A percentile compares a stretch with the other conserved stretches of the same genome.
phyloP scores from a whole-genome alignment of 2,113 vertebrate genomes.

The Callipepla squamata region DNA sequence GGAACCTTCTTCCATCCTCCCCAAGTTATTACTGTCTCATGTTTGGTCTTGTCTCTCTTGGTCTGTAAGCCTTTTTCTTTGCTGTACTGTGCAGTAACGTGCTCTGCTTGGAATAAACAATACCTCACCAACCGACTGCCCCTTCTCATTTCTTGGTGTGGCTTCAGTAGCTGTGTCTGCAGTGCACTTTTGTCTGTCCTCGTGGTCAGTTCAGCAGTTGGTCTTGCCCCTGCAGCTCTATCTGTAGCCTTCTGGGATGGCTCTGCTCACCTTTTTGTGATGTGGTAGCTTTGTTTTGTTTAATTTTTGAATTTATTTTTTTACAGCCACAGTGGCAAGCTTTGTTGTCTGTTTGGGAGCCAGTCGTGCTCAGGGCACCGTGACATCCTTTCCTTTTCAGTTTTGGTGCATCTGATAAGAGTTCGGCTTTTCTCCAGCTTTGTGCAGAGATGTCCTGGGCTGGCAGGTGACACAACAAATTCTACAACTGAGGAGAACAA shows the following conservation, averaged over 20 bases:
- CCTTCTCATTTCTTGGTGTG: conserved; percentile 9
- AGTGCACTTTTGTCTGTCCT: neutral
- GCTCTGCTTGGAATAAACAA: conserved; percentile 37
- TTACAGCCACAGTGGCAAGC: neutral
- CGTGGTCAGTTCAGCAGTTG: neutral
- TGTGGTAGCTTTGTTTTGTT: neutral
- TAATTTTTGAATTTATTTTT: neutral
- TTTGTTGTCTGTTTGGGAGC: neutral
- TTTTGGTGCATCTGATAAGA: neutral
- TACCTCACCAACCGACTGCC: neutral
- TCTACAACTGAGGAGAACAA: neutral
- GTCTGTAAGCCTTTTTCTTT: neutral
- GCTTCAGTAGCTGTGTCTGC: neutral
- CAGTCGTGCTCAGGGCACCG: neutral
- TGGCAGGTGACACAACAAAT: conserved; percentile 14
- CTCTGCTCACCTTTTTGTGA: neutral
- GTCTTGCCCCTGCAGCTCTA: neutral
- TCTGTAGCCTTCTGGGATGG: neutral
- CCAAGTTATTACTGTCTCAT: neutral
- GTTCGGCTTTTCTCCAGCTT: neutral
- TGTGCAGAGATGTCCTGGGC: neutral
- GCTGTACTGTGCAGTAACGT: neutral
- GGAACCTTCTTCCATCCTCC: neutral
- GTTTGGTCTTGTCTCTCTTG: neutral
- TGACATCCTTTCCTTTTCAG: neutral